Base-by-base conservation (phyloP, 2,888 invertebrate genomes). In the Eutolmus rufibarbis region DNA sequence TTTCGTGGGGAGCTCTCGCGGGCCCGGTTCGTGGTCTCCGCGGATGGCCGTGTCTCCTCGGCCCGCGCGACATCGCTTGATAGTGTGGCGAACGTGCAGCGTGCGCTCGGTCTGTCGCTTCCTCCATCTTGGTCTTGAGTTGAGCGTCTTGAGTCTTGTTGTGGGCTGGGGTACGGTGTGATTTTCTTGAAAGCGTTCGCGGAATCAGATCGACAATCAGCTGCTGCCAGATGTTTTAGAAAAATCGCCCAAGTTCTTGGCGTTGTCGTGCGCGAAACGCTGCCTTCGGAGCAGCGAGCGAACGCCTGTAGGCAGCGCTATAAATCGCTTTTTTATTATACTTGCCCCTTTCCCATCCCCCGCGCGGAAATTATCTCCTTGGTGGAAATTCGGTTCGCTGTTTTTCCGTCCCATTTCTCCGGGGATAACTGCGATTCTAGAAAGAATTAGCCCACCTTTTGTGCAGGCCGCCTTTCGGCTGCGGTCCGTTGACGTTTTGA, bases 341-440 rank as follows among this genome's bases (percentile, higher is more conserved):
- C 23, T 84, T 84, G 40, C 66, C 66, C 82, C 82, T 7, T 34
- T 34, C 34, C 34, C 34, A 7, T 7, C 34, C 7, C 1, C 4
- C 34, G 34, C 82, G 66, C 28, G 82, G 19, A 46, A 66, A 84
- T 40, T 37, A 84, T 66, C 66, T 57, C 19, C 37, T 84, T 3
- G n/a, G 12, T 14, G 19, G 28, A 84, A 84, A 84, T 84, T 57
- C 40, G n/a, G 31, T 66, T 84, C 19, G 82, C 66, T 57, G 23
- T 66, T 84, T 56, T 84, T 84, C 56, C 66, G 82, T 84, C 40
- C 66, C 66, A 84, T 66, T 84, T 84, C 66, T 23, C 66, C 40
- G 23, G 40, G 40, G 16, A 37, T 66, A 84, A 84, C 12, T 84
- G 66, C 56, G 66, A 66, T 84, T 84, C 82, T 84, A 84, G 82